Base-by-base conservation (phyloP, 2,888 invertebrate species). In the Teleiodes luculella region DNA sequence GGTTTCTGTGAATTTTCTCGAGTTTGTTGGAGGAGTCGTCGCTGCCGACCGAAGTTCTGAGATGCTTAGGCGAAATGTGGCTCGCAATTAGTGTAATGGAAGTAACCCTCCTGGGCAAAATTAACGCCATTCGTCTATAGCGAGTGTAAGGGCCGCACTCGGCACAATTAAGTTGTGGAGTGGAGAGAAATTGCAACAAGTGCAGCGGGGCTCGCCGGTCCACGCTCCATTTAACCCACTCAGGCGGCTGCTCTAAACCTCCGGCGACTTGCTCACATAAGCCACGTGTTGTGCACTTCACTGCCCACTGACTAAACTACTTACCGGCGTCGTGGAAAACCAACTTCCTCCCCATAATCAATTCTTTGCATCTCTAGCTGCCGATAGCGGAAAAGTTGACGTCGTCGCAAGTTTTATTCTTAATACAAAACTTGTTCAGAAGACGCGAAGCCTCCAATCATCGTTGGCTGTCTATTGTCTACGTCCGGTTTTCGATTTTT, bases 31-130 rank as follows among this genome's bases (percentile, higher is more conserved):
- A 73, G 72, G 74, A 80, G 78, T 79, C 79, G 78, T 73, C 73
- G 72, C 70, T 71, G 72, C 74, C 75, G 70, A 73, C 71, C 73
- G 74, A 85, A 86, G 78, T 88, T 86, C 76, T 73, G 75, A 78
- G 83, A 83, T 82, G 81, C 80, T 84, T 80, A 81, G 83, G 83
- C 81, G 86, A 85, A 87, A 85, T 83, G 82, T 82, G 83, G 81
- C 78, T 83, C 72, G 86, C 86, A 89, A 89, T 89, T 88, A 89
- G 78, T 79, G 80, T 87, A 89, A 89, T 89, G 86, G 86, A 86
- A 77, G 80, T 78, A 83, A 83, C 85, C 83, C 82, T 76, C 73
- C 73, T 63, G 65, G 69, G 74, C 66, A 70, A 80, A 85, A 86
- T 86, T 86, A 83, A 81, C 78, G 83, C 78, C 67, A 78, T 85